These are phyloP conservation scores for Esperia sulphurella DNA, from an alignment of 2,888 invertebrate species.

Conservation along the genomic window DNA sequence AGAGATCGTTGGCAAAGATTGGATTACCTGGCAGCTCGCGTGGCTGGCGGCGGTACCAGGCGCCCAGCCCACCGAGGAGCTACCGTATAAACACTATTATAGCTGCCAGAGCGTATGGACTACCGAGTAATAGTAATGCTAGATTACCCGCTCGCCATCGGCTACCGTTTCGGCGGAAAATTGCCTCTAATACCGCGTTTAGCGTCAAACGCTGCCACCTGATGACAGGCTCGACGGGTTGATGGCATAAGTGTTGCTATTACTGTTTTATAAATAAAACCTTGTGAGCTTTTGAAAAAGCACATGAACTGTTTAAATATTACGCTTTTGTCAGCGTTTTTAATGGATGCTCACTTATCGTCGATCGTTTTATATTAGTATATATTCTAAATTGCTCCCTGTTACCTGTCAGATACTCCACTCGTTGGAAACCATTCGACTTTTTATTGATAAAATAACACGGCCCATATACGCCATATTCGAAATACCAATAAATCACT, in stretches of 20 bases:
- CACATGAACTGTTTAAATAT: too few relatives aligned
- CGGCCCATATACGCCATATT: slow-evolving; percentile 48
- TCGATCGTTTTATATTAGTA: background rate
- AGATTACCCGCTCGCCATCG: background rate
- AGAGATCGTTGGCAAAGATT: too few relatives aligned
- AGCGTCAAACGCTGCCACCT: slow-evolving; percentile 5
- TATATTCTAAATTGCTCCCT: background rate
- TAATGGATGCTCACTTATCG: background rate
- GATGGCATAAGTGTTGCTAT: background rate
- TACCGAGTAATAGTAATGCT: background rate
- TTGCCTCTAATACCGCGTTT: slow-evolving; percentile 15
- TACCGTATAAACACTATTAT: slow-evolving; percentile 28
- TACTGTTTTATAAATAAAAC: too few relatives aligned
- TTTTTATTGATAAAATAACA: slow-evolving; percentile 17
- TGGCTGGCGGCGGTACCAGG: slow-evolving; percentile 43
- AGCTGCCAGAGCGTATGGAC: background rate
- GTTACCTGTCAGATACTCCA: slow-evolving; percentile 1
- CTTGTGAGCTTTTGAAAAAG: too few relatives aligned
- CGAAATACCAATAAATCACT: slow-evolving; percentile 53
- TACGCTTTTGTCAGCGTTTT: background rate
- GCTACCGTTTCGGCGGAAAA: slow-evolving; percentile 13
- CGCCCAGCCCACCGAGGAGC: slow-evolving; percentile 26
- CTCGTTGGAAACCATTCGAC: slow-evolving; percentile 5
- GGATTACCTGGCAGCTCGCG: too few relatives aligned
- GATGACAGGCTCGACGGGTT: background rate